Conservation (phyloP, 2,797 vertebrate species). For the Hybognathus amarus region DNA sequence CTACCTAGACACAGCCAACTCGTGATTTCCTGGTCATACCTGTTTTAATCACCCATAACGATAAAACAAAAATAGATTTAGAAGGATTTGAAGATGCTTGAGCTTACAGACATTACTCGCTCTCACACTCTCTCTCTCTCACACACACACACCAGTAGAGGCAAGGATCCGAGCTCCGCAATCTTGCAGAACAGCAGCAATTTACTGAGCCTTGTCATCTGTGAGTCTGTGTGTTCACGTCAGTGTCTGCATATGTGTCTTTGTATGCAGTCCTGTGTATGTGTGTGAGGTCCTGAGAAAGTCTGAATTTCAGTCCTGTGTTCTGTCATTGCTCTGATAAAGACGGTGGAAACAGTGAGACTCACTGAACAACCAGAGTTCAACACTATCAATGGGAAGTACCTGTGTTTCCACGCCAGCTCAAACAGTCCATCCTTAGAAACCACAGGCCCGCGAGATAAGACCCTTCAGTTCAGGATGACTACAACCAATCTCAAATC, state of each 20-base stretch:
- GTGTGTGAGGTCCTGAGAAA: slow-evolving; percentile 72
- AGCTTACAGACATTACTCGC: slow-evolving; percentile 27
- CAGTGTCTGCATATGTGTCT: slow-evolving; percentile 46
- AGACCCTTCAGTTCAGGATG: slow-evolving; percentile 5
- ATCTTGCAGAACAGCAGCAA: slow-evolving; percentile 21
- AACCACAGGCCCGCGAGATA: slow-evolving; percentile 69
- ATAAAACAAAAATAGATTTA: neutral
- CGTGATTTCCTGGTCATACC: no score
- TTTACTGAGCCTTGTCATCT: slow-evolving; percentile 45
- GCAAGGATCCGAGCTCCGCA: slow-evolving; percentile 11
- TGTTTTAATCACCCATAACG: neutral
- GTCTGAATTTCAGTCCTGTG: slow-evolving; percentile 67
- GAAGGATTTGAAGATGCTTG: neutral
- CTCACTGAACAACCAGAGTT: slow-evolving; percentile 62
- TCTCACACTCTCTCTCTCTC: neutral
- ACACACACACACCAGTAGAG: neutral
- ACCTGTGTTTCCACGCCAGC: slow-evolving; percentile 65
- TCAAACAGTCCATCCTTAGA: slow-evolving; percentile 35
- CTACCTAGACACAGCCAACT: neutral
- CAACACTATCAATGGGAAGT: slow-evolving; percentile 76
- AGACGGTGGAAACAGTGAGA: slow-evolving; percentile 83
- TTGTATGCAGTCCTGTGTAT: slow-evolving; percentile 25
- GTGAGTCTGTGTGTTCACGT: slow-evolving; percentile 38
- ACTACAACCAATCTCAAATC: slow-evolving; percentile 3
- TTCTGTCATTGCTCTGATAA: slow-evolving; percentile 82